These are phyloP conservation scores for Microtus pennsylvanicus DNA, from an alignment of 2,113 vertebrate genomes.

Conservation along the genomic window DNA sequence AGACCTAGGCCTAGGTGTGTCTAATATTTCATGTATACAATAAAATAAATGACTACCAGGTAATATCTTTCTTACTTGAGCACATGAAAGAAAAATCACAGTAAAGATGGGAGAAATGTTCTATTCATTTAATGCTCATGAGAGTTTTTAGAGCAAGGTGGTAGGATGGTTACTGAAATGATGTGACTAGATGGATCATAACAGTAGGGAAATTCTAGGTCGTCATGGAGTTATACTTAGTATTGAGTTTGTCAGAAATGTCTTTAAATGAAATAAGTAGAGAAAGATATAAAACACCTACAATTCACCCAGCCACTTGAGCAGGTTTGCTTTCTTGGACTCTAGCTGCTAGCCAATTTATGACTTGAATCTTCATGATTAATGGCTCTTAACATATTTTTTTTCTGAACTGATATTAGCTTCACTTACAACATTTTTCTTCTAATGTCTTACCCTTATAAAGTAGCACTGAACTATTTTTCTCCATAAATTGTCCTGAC, in stretches of 20 bases:
- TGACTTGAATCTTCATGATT: slow-evolving; percentile 72
- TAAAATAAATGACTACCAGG: slow-evolving; percentile 24
- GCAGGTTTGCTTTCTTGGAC: slow-evolving; percentile 19
- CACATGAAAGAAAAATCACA: neutral
- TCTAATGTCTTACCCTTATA: slow-evolving; percentile 72
- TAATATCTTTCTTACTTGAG: neutral
- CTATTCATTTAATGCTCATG: neutral
- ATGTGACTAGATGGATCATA: slow-evolving; percentile 24
- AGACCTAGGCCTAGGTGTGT: neutral
- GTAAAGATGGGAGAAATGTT: neutral
- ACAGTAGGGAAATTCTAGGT: slow-evolving; percentile 3
- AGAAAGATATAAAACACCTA: slow-evolving; percentile 57
- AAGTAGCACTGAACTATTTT: slow-evolving; percentile 79
- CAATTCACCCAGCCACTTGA: slow-evolving; percentile 61
- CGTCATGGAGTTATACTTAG: slow-evolving; percentile 14
- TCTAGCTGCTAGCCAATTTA: slow-evolving; percentile 48
- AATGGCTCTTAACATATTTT: slow-evolving; percentile 77
- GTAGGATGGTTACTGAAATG: slow-evolving; percentile 47
- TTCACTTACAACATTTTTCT: slow-evolving; percentile 77
- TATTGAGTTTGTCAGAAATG: slow-evolving; percentile 35
- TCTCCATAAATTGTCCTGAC: slow-evolving; percentile 77
- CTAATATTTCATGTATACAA: neutral
- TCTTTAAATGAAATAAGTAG: slow-evolving; percentile 39
- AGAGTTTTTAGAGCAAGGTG: neutral
- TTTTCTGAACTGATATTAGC: slow-evolving; percentile 54